Evolutionary conservation across 35 echinoderm and acorn worm genomes (phyloP).

Genomic region (Amphiura filiformis): DNA sequence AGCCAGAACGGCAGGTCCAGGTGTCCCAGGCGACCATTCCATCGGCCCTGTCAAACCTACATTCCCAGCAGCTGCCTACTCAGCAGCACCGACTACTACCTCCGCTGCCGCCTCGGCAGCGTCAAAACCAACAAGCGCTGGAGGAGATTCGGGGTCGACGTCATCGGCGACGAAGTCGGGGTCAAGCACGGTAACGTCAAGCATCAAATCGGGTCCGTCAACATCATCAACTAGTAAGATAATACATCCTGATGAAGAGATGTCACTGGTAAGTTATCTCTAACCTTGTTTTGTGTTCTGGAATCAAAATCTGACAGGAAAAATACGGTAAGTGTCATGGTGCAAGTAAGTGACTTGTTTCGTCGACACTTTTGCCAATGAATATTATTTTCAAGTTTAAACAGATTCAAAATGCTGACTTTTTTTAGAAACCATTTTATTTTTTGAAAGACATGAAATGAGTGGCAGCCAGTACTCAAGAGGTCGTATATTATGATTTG

Average conservation of each 20-base stretch:
- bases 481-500: too few species aligned
- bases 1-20: constrained; percentile 12
- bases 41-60: constrained; percentile 51
- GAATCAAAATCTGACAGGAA: background rate
- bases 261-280: constrained; percentile 86
- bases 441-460: too few species aligned
- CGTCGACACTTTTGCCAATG: background rate
- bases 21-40: background rate
- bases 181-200: constrained; percentile 26
- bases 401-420: background rate
- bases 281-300: background rate
- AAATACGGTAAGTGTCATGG: background rate
- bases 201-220: constrained; percentile 39
- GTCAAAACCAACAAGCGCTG: constrained; percentile 29
- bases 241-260: constrained; percentile 93
- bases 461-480: too few species aligned
- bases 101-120: background rate
- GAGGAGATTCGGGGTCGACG: background rate
- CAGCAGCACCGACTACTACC: constrained; percentile 14
- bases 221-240: constrained; percentile 90
- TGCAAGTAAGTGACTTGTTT: background rate
- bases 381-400: background rate
- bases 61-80: constrained; percentile 44
- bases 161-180: constrained; percentile 14
- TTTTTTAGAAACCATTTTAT: too few species aligned